These are phyloP conservation scores for Leucophenga maculata DNA, from an alignment of 2,888 invertebrate genomes.

Conservation along the genomic window DNA sequence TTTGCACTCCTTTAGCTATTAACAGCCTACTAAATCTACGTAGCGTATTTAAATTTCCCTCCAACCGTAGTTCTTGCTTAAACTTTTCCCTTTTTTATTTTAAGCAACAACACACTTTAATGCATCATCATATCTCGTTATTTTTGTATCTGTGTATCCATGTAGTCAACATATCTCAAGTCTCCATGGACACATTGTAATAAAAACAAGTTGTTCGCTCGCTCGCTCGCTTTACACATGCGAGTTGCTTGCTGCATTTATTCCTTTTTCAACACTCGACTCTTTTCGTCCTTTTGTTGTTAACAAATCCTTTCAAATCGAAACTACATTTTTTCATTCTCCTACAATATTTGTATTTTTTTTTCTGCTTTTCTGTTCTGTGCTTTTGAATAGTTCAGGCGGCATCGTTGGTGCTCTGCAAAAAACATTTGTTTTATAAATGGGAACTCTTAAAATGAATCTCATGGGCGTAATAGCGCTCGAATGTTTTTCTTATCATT, in stretches of 20 bases:
- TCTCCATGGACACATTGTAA: neutral
- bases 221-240: neutral
- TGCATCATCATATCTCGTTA: neutral
- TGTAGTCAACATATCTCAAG: neutral
- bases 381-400: too few relatives aligned
- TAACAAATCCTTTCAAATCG: neutral
- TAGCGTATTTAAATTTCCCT: too few relatives aligned
- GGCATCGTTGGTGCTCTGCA: neutral
- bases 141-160: neutral
- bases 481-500: neutral
- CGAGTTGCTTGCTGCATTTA: neutral
- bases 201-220: neutral
- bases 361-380: neutral
- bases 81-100: neutral
- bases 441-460: neutral
- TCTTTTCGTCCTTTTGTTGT: neutral
- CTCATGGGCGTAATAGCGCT: conserved; percentile 2
- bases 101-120: neutral
- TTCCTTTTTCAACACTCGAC: neutral
- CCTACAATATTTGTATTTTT: too few relatives aligned
- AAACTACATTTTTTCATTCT: too few relatives aligned
- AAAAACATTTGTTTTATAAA: neutral
- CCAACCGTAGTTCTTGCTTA: neutral
- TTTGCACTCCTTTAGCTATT: too few relatives aligned
- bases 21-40: too few relatives aligned